Evolutionary conservation across 37 sponge, comb jelly and placozoan genomes (phyloP).

Genomic region (Axinella damicornis): DNA sequence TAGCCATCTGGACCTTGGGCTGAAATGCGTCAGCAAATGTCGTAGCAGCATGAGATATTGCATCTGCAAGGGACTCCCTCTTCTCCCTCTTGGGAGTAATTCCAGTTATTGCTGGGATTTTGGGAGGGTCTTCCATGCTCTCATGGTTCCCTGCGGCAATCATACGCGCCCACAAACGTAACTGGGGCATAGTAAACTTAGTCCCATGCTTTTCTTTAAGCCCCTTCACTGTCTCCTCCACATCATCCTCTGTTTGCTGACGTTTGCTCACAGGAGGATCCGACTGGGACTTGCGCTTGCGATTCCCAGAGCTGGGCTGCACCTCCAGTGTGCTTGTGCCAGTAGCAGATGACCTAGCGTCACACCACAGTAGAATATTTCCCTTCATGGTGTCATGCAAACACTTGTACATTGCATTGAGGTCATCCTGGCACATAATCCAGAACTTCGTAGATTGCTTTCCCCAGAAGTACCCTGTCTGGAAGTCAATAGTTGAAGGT

Average conservation of each 20-base stretch:
- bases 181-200: not conserved
- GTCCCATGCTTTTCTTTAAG: not conserved
- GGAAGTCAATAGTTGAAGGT: not conserved
- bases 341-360: not conserved
- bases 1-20: too few relatives aligned
- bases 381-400: not conserved
- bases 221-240: not conserved
- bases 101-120: not conserved
- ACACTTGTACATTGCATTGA: not conserved
- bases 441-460: conserved; percentile 6
- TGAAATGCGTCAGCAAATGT: too few relatives aligned
- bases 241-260: not conserved
- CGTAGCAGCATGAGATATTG: too few relatives aligned
- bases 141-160: conserved; percentile 4
- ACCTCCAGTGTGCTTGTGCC: too few relatives aligned
- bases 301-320: too few relatives aligned
- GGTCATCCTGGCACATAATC: not conserved
- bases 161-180: conserved; percentile 12
- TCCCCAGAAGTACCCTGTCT: not conserved
- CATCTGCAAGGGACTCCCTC: too few relatives aligned
- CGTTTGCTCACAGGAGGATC: not conserved
- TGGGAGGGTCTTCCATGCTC: conserved; percentile 3
- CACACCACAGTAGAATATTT: conserved; percentile 9
- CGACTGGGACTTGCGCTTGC: too few relatives aligned
- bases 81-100: not conserved